phyloP scores from a whole-genome alignment of 2,113 vertebrate species.

The Chaetodon trifascialis region DNA sequence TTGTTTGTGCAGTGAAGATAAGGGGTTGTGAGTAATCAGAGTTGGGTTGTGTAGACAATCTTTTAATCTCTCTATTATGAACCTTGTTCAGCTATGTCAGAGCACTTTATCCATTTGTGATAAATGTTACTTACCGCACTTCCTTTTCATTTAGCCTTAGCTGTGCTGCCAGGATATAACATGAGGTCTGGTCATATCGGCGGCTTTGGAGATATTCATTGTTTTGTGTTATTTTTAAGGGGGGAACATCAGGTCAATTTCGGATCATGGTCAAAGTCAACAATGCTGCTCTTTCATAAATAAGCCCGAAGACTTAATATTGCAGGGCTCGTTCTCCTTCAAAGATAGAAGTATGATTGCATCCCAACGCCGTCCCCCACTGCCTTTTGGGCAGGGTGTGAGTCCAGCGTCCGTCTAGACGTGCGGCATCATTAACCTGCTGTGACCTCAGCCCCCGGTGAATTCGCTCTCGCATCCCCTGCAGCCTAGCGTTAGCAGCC shows the following conservation, averaged over 20 bases:
- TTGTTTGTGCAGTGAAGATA: conserved; percentile 80
- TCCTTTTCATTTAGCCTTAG: conserved; percentile 36
- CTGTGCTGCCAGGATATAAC: conserved; percentile 1
- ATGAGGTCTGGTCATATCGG: conserved; percentile 9
- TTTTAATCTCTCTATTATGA: conserved; percentile 60
- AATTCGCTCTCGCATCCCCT: conserved; percentile 89
- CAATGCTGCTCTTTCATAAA: conserved; percentile 57
- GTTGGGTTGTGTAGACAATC: conserved; percentile 52
- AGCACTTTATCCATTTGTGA: conserved; percentile 55
- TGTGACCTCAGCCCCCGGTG: conserved; percentile 82
- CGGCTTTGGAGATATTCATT: conserved; percentile 24
- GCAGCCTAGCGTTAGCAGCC: conserved; percentile 67
- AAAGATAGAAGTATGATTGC: conserved; percentile 67
- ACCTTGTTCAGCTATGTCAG: conserved; percentile 25
- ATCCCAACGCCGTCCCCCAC: conserved; percentile 45
- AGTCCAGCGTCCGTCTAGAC: conserved; percentile 82
- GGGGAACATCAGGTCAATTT: conserved; percentile 47
- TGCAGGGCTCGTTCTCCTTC: conserved; percentile 49
- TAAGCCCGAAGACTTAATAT: conserved; percentile 66
- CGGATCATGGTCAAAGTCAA: conserved; percentile 61
- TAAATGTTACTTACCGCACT: conserved; percentile 23
- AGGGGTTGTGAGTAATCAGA: conserved; percentile 75
- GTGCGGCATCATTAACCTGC: conserved; percentile 84
- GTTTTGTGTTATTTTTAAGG: conserved; percentile 51
- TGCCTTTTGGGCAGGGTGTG: conserved; percentile 70